A percentile compares a stretch with the other conserved stretches of the same genome.
Conservation (phyloP, 1,140 invertebrate genomes). For the Bombus waltoni region DNA sequence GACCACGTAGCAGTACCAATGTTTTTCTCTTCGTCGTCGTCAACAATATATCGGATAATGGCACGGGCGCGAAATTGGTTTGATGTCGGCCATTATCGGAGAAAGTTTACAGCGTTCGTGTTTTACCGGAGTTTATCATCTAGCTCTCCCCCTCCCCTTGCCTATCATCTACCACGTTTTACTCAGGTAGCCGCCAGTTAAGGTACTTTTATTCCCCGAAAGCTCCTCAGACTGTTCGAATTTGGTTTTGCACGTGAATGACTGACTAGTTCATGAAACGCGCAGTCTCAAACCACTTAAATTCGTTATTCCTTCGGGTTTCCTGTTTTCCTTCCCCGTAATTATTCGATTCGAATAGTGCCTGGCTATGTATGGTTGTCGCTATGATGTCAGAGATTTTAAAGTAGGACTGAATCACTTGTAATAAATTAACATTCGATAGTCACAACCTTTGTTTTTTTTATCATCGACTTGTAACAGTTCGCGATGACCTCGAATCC, state of each 20-base stretch:
- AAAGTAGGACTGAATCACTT: too few species aligned
- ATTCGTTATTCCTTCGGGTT: not conserved
- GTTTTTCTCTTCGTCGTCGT: conserved; percentile 20
- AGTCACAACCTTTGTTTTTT: too few species aligned
- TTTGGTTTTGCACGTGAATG: conserved; percentile 50
- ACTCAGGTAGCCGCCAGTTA: conserved; percentile 65
- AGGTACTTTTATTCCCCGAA: conserved; percentile 63
- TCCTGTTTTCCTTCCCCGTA: not conserved
- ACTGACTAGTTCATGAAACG: not conserved
- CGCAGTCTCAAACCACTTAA: not conserved
- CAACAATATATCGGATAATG: conserved; percentile 70
- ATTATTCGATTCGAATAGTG: not conserved
- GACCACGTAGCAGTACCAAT: not conserved
- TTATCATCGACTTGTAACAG: too few species aligned
- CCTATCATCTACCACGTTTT: conserved; percentile 51
- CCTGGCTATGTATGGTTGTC: too few species aligned
- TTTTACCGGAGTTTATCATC: conserved; percentile 77
- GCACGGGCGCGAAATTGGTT: conserved; percentile 73
- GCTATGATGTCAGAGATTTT: too few species aligned
- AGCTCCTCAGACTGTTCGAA: conserved; percentile 52
- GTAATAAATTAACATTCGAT: too few species aligned
- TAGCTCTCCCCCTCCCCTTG: conserved; percentile 43
- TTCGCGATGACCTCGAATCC: too few species aligned
- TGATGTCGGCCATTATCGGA: conserved; percentile 75
- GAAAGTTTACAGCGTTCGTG: conserved; percentile 77